Percentiles rank a stretch among this genome's conserved stretches.
phyloP scores from a whole-genome alignment of 2,797 vertebrate species.

The Dipus sagitta region DNA sequence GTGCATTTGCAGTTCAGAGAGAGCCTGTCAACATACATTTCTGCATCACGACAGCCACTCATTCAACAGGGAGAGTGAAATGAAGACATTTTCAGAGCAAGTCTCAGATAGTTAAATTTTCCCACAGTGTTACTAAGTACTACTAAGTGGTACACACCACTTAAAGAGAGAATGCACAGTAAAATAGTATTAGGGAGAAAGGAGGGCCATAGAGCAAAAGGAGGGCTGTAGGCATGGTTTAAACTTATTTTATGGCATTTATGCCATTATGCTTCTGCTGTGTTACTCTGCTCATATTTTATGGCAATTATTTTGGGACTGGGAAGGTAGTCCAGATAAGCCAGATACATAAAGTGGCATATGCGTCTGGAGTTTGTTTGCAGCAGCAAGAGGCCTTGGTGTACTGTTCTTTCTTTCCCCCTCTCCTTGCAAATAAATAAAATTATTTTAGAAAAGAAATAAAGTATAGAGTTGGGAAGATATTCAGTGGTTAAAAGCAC shows the following conservation, averaged over 20 bases:
- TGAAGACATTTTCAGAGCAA: slow-evolving; percentile 31
- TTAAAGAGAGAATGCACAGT: slow-evolving; percentile 25
- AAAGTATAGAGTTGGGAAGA: no score
- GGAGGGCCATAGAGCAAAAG: no score
- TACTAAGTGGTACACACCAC: not conserved
- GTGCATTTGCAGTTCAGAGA: slow-evolving; percentile 5
- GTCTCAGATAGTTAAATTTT: slow-evolving; percentile 16
- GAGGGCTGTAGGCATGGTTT: not conserved
- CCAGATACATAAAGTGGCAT: no score
- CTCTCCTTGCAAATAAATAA: no score
- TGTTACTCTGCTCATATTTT: not conserved
- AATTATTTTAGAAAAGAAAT: no score
- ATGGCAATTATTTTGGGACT: not conserved
- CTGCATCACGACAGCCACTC: not conserved
- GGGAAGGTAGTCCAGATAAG: no score
- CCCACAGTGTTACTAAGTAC: not conserved
- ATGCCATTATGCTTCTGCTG: not conserved
- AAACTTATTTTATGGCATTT: slow-evolving; percentile 32
- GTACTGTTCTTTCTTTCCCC: no score
- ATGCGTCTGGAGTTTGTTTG: no score
- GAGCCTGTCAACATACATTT: slow-evolving; percentile 2
- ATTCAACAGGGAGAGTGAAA: not conserved
- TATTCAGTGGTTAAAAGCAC: no score
- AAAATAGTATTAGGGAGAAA: not conserved
- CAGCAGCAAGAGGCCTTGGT: no score